Evolutionary conservation across 2,888 invertebrate species (phyloP).

Genomic region (Deilephila elpenor): DNA sequence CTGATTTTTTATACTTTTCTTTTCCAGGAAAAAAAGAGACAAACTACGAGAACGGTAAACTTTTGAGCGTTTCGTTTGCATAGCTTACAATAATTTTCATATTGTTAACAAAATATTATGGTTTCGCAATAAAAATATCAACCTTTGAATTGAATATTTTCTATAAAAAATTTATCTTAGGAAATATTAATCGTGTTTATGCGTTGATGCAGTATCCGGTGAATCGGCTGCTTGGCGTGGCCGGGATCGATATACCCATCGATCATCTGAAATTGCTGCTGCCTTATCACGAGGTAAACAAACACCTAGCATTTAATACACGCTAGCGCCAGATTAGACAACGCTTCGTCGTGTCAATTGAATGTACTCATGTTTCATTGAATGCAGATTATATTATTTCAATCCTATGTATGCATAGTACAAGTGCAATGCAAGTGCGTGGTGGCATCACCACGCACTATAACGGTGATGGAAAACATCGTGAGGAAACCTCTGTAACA

Average conservation of each 20-base stretch:
- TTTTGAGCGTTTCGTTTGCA: slow-evolving; percentile 5
- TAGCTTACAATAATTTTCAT: neutral
- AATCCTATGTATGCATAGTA: too few species aligned
- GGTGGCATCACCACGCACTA: too few species aligned
- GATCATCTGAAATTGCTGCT: slow-evolving; percentile 72
- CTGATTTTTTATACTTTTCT: slow-evolving; percentile 30
- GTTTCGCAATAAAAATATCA: too few species aligned
- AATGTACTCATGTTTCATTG: neutral
- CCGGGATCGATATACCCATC: slow-evolving; percentile 76
- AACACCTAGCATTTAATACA: neutral
- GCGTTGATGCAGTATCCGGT: slow-evolving; percentile 67
- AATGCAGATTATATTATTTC: slow-evolving; percentile 15
- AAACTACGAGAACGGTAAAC: slow-evolving; percentile 74
- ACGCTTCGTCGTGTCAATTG: neutral
- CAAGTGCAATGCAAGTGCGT: too few species aligned
- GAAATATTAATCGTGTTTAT: slow-evolving; percentile 1
- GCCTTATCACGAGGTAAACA: slow-evolving; percentile 71
- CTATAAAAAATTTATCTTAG: neutral
- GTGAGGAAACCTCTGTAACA: too few species aligned
- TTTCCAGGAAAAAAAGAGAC: slow-evolving; percentile 76
- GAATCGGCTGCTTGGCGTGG: slow-evolving; percentile 75
- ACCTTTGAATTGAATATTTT: too few species aligned
- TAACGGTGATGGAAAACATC: too few species aligned
- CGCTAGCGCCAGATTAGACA: slow-evolving; percentile 5
- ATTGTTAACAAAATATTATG: too few species aligned